Evolutionary conservation across 2,113 vertebrate species (phyloP), one percentile per base, ranked within the genome.

Genomic region (Dicentrarchus labrax): DNA sequence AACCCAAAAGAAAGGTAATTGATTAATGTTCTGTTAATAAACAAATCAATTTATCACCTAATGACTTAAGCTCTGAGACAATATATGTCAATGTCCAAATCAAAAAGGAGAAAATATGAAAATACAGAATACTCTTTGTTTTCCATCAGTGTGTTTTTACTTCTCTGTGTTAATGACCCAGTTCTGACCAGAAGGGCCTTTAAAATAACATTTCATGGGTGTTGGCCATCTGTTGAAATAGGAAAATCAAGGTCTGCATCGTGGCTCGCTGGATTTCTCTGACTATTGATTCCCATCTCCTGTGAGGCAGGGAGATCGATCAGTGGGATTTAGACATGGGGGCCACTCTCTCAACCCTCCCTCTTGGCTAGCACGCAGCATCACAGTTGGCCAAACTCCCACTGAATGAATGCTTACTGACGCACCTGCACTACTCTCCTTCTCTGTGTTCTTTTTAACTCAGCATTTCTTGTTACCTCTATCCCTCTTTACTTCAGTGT

Each of bases 241-340:
- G 80, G 86, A 89, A 91, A 93, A 93, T 95, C 89, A 88, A 84
- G 84, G 73, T 90, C 81, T 92, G 89, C 88, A 89, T 90, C 82
- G 68, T 91, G 85, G 90, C 86, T 83, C 57, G 71, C 79, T 91
- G 94, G 91, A 95, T 95, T 95, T 94, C 92, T 93, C 92, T 88
- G 84, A 85, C 81, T 95, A 96, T 96, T 88, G 95, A 96, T 96
- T 92, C 83, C 82, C 83, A 90, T 92, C 91, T 89, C 86, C 88
- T 85, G 89, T 75, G 86, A 94, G 92, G 86, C 89, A 81, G 73
- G 48, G 61, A 71, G 84, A 95, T 95, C 92, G 90, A 95, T 96
- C 81, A 53, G 72, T 59, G 81, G 90, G 92, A 91, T 95, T 95
- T 94, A 94, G 94, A 95, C 90, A 93, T 76, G 89, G 87, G 82